These are phyloP conservation scores for Alectura lathami DNA, from an alignment of 2,113 vertebrate genomes.

Conservation along the genomic window DNA sequence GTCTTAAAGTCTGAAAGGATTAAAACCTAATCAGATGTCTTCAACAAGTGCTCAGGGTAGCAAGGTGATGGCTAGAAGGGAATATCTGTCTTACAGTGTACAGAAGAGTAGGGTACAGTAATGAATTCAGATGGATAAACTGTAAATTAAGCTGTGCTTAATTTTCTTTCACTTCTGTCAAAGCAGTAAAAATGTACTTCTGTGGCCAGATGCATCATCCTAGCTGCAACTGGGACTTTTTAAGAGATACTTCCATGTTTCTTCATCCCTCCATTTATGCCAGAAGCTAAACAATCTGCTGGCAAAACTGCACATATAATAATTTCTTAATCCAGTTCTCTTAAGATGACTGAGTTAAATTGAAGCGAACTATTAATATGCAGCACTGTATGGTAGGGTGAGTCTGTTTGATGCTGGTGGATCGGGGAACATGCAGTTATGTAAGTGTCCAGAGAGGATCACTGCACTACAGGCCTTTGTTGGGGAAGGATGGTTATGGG, in stretches of 20 bases:
- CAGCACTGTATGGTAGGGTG: accelerated
- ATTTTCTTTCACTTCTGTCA: background rate
- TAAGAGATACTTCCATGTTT: background rate
- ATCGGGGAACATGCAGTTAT: accelerated
- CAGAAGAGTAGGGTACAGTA: background rate
- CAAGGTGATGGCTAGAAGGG: background rate
- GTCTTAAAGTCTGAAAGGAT: background rate
- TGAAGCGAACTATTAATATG: background rate
- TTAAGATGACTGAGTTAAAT: background rate
- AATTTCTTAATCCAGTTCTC: background rate
- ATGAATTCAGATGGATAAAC: background rate
- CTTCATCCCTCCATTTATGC: background rate
- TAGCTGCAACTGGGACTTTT: background rate
- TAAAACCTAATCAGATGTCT: background rate
- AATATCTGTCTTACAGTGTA: background rate
- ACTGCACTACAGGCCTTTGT: background rate
- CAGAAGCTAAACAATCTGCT: background rate
- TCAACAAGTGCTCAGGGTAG: background rate
- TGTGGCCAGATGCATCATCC: background rate
- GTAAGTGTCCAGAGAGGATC: too few relatives aligned
- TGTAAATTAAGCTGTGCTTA: background rate
- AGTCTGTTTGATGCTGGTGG: background rate
- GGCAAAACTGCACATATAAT: accelerated
- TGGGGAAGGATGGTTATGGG: background rate
- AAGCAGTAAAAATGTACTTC: background rate